phyloP scores from a whole-genome alignment of 2,113 vertebrate species.

The Varanus komodoensis region DNA sequence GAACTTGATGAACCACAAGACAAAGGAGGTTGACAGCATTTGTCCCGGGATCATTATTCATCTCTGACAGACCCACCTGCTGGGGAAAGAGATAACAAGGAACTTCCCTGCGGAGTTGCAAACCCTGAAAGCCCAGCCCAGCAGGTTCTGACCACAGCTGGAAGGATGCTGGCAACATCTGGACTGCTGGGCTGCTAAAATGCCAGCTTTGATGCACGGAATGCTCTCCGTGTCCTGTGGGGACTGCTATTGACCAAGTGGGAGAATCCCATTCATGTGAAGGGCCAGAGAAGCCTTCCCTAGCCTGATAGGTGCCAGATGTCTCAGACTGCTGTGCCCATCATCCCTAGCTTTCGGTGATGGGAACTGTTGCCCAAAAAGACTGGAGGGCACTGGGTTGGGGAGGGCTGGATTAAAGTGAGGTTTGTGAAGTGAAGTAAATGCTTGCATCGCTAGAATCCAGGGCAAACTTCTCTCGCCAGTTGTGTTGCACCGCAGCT shows the following conservation, averaged over 20 bases:
- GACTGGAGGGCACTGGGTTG: not conserved
- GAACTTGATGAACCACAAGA: conserved; percentile 65
- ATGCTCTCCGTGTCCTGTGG: conserved; percentile 20
- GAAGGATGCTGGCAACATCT: conserved; percentile 39
- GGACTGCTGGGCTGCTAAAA: conserved; percentile 41
- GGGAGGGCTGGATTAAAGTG: not conserved
- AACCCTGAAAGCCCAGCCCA: conserved; percentile 54
- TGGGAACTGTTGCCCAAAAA: too few species aligned
- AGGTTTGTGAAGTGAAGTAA: not conserved
- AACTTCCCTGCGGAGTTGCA: conserved; percentile 51
- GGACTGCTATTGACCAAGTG: conserved; percentile 15
- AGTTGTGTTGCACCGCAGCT: not conserved
- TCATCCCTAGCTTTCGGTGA: too few species aligned
- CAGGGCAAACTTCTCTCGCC: not conserved
- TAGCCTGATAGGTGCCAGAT: not conserved
- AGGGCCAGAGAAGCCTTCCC: not conserved
- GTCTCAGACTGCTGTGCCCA: too few species aligned
- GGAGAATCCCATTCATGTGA: not conserved
- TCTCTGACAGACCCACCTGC: conserved; percentile 60
- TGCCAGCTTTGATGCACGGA: not conserved
- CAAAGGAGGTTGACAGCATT: conserved; percentile 36
- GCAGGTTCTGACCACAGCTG: conserved; percentile 9
- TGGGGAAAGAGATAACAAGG: conserved; percentile 44
- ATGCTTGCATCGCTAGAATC: not conserved
- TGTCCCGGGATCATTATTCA: conserved; percentile 58